phyloP scores from a whole-genome alignment of 2,113 vertebrate species.

The Malurus cyaneus region DNA sequence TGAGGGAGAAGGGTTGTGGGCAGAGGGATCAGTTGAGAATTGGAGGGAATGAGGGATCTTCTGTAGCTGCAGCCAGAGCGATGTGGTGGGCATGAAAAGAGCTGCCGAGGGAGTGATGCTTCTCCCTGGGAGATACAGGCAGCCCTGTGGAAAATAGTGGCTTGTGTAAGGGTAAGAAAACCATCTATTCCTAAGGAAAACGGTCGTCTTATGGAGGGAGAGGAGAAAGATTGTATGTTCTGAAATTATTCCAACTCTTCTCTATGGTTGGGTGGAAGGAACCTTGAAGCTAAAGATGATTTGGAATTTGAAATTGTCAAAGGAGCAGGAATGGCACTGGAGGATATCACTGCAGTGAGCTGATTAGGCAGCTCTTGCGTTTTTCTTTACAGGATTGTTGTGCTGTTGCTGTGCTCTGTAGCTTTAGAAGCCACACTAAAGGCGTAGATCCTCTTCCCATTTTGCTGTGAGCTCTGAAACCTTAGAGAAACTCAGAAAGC shows the following conservation, averaged over 20 bases:
- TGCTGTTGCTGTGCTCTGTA: not conserved
- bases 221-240: not conserved
- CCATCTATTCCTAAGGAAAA: not conserved
- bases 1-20: not conserved
- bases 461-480: not conserved
- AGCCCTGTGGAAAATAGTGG: not conserved
- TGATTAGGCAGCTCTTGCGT: not conserved
- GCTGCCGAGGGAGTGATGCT: not conserved
- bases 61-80: accelerated
- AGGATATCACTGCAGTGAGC: not conserved
- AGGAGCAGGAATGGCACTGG: not conserved
- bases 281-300: not conserved
- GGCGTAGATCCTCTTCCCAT: not conserved
- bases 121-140: accelerated
- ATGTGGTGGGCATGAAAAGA: not conserved
- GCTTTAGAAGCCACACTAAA: not conserved
- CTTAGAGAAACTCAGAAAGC: not conserved
- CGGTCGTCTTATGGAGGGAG: accelerated
- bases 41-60: not conserved
- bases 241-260: accelerated
- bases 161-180: not conserved
- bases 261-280: not conserved
- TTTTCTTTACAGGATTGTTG: not conserved
- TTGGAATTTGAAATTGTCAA: not conserved
- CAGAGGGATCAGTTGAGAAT: not conserved